These are phyloP conservation scores for Thryonomys swinderianus DNA, from an alignment of 2,113 vertebrate species.

Conservation along the genomic window DNA sequence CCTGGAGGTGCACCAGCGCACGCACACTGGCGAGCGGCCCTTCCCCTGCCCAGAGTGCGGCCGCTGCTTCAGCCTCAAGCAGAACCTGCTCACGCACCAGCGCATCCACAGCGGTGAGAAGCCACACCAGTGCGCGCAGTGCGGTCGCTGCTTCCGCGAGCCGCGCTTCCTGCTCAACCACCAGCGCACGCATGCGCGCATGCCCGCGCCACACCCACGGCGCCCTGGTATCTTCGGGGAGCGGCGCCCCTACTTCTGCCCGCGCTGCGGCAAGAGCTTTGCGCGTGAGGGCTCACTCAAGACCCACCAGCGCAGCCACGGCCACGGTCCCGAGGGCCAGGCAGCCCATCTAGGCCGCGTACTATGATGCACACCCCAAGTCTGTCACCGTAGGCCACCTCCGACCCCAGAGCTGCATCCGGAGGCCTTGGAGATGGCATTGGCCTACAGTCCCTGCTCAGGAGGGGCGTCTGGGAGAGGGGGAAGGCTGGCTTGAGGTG, in stretches of 20 bases:
- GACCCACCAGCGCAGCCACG: constrained; percentile 88
- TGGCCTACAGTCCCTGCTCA: background rate
- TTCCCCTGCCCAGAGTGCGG: constrained; percentile 81
- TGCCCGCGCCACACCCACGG: constrained; percentile 83
- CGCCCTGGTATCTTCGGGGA: constrained; percentile 87
- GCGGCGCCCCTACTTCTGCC: constrained; percentile 89
- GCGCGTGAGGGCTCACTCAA: constrained; percentile 87
- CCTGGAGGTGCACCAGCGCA: constrained; percentile 85
- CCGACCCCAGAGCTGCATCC: constrained; percentile 56
- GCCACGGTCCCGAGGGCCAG: constrained; percentile 76
- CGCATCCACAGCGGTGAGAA: constrained; percentile 88
- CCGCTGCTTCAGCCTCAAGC: constrained; percentile 84
- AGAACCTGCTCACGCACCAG: constrained; percentile 84
- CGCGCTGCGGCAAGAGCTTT: constrained; percentile 90
- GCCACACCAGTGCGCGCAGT: constrained; percentile 90
- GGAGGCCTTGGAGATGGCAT: background rate
- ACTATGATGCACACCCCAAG: constrained; percentile 33
- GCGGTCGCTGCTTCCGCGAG: constrained; percentile 88
- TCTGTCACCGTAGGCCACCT: background rate
- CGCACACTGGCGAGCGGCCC: constrained; percentile 84
- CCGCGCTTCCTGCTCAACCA: constrained; percentile 88
- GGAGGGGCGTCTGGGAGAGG: background rate
- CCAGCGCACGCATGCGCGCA: constrained; percentile 80
- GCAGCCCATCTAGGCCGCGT: constrained; percentile 74
- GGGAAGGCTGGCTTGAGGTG: background rate